phyloP scores from a whole-genome alignment of 2,888 invertebrate genomes.

The Dyspetes luteomarginatus region DNA sequence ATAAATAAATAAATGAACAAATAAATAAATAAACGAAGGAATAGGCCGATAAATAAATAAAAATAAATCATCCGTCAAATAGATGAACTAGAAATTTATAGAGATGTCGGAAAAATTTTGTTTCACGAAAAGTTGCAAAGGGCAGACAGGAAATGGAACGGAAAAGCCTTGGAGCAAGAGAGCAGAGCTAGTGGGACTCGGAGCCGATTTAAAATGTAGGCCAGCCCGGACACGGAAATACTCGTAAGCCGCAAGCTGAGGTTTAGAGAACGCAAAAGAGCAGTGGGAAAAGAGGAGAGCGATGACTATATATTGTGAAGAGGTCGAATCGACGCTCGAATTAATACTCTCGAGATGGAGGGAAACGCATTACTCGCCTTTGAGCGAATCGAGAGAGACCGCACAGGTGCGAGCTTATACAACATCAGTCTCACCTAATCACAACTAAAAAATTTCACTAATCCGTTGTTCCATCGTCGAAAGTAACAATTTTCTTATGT shows the following conservation, averaged over 20 bases:
- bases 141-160: neutral
- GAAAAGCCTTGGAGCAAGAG: neutral
- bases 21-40: neutral
- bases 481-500: conserved; percentile 9
- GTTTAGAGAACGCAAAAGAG: conserved; percentile 19
- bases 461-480: conserved; percentile 13
- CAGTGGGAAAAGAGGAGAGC: conserved; percentile 13
- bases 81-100: neutral
- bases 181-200: conserved; percentile 13
- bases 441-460: conserved; percentile 18
- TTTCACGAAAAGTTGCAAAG: neutral
- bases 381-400: conserved; percentile 6
- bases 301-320: conserved; percentile 11
- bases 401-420: conserved; percentile 22
- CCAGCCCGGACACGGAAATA: conserved; percentile 70
- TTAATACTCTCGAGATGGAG: neutral
- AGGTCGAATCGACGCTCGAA: conserved; percentile 31
- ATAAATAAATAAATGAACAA: neutral
- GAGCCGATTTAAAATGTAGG: conserved; percentile 67
- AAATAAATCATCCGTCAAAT: neutral
- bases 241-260: conserved; percentile 63
- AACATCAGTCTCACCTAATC: neutral
- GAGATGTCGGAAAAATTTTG: neutral
- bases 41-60: neutral
- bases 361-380: neutral